phyloP scores from a whole-genome alignment of 2,113 vertebrate species.

The Eonycteris spelaea region DNA sequence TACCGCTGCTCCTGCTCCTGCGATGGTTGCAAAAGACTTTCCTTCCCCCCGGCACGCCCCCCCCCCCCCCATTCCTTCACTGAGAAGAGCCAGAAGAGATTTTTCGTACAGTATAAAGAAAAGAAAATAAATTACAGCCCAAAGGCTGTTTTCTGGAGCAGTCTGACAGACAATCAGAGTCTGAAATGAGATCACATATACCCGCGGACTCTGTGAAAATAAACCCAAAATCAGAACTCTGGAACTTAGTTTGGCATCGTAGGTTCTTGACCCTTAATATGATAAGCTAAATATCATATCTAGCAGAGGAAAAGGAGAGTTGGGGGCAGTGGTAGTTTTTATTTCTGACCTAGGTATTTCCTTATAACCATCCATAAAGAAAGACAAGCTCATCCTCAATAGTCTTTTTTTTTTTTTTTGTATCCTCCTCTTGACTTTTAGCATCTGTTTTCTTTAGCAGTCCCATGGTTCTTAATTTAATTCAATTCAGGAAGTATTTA shows the following conservation, averaged over 20 bases:
- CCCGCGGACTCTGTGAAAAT: background rate
- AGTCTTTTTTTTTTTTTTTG: background rate
- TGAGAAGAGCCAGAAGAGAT: slow-evolving; percentile 6
- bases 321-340: background rate
- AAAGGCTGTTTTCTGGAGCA: slow-evolving; percentile 10
- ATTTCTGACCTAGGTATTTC: slow-evolving; percentile 4
- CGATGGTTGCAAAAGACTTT: background rate
- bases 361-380: background rate
- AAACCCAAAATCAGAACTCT: slow-evolving; percentile 45
- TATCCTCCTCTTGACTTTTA: background rate
- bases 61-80: background rate
- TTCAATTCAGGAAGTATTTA: slow-evolving; percentile 18
- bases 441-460: slow-evolving; percentile 1
- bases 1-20: accelerated
- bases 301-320: background rate
- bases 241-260: background rate
- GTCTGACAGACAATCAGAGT: background rate
- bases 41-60: too few relatives aligned
- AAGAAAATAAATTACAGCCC: slow-evolving; percentile 36
- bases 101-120: slow-evolving; percentile 45
- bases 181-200: slow-evolving; percentile 36
- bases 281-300: background rate
- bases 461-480: background rate
- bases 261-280: background rate
- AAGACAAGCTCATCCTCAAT: slow-evolving; percentile 24